Conservation (phyloP, 2,888 invertebrate genomes). For the Gerris lacustris region DNA sequence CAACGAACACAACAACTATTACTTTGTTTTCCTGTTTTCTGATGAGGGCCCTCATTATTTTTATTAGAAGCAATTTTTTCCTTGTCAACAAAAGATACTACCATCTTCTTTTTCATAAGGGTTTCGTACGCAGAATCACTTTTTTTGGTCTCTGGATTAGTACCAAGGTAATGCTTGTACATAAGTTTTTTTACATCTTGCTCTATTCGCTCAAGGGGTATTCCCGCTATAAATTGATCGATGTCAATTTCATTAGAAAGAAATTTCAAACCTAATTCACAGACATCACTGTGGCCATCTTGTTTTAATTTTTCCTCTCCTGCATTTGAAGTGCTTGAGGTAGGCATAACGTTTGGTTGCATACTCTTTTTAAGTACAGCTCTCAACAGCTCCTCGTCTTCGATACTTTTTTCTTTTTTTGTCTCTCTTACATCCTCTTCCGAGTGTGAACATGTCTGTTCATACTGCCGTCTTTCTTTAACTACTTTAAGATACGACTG, state of each 20-base stretch:
- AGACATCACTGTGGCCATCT: constrained; percentile 7
- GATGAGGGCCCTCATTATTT: background rate
- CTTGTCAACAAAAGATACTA: constrained; percentile 5
- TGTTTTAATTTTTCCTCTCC: background rate
- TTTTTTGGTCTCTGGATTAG: background rate
- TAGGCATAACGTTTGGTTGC: background rate
- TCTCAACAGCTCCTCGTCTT: background rate
- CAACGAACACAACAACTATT: constrained; percentile 19
- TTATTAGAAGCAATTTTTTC: background rate
- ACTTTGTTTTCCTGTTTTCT: constrained; percentile 22
- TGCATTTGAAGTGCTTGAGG: background rate
- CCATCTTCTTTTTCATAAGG: constrained; percentile 1
- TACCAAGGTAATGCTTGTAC: constrained; percentile 4
- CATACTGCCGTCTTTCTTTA: background rate
- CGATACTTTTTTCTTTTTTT: background rate
- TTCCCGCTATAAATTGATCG: constrained; percentile 5
- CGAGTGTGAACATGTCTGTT: background rate
- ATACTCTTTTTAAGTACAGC: constrained; percentile 6
- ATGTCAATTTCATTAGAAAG: constrained; percentile 5
- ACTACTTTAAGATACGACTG: background rate
- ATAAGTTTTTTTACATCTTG: constrained; percentile 7
- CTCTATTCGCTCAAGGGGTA: constrained; percentile 2
- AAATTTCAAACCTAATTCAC: background rate
- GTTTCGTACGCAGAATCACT: background rate
- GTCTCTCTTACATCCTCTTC: background rate